These are phyloP conservation scores for Perizoma affinitatum DNA, from an alignment of 2,888 invertebrate species.

Conservation along the genomic window DNA sequence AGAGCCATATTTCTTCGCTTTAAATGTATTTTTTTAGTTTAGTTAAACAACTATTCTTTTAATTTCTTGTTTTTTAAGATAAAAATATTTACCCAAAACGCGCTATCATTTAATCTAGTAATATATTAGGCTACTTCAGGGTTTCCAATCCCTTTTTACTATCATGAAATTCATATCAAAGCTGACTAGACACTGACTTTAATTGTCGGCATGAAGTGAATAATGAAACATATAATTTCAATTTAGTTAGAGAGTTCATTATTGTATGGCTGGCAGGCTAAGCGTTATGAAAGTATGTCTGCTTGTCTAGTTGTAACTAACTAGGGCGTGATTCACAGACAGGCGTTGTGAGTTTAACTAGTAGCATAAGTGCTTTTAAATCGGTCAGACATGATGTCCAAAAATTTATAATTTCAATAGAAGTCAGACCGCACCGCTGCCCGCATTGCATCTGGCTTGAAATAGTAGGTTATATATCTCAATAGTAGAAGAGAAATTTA, in stretches of 20 bases:
- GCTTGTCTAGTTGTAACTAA: slow-evolving; percentile 38
- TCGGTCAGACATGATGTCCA: no score
- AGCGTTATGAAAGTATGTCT: slow-evolving; percentile 54
- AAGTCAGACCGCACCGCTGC: no score
- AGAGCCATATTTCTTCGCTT: no score
- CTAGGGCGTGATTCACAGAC: slow-evolving; percentile 59
- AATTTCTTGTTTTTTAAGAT: no score
- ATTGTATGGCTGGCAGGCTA: slow-evolving; percentile 32
- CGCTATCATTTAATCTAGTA: background rate
- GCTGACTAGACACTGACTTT: no score
- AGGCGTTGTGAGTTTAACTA: slow-evolving; percentile 38
- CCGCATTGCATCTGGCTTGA: no score
- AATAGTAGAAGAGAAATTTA: no score
- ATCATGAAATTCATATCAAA: slow-evolving; percentile 6
- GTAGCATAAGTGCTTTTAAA: no score
- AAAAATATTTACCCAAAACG: background rate
- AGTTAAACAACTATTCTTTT: no score
- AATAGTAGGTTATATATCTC: no score
- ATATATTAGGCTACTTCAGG: background rate
- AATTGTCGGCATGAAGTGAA: slow-evolving; percentile 6
- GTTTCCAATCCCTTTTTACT: background rate
- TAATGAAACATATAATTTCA: slow-evolving; percentile 24
- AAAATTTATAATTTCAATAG: no score
- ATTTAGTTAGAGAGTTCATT: slow-evolving; percentile 40
- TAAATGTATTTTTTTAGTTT: no score